Evolutionary conservation across 2,797 vertebrate genomes (phyloP).

Genomic region (Molossus molossus): DNA sequence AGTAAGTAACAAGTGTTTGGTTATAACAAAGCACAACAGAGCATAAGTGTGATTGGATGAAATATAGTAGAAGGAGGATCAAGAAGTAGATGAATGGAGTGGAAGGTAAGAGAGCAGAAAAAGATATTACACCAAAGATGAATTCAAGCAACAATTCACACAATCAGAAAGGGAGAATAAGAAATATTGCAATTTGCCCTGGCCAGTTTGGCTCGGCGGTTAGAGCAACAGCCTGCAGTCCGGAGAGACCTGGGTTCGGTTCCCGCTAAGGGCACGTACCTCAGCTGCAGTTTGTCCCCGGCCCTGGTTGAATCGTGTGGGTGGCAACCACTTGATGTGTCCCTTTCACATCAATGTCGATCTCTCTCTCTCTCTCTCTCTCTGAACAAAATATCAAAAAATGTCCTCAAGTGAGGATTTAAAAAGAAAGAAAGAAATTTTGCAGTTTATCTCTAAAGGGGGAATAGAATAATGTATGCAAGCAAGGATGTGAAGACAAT

Average conservation of each 20-base stretch:
- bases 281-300: too few relatives aligned
- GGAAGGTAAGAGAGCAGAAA: background rate
- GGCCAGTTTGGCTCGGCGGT: too few relatives aligned
- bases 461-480: background rate
- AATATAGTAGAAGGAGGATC: background rate
- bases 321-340: too few relatives aligned
- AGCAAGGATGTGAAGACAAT: constrained; percentile 36
- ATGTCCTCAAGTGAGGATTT: too few relatives aligned
- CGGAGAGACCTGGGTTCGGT: too few relatives aligned
- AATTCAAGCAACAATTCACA: background rate
- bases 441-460: background rate
- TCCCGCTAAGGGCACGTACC: too few relatives aligned
- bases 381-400: too few relatives aligned
- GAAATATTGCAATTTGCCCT: background rate
- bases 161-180: background rate
- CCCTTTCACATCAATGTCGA: too few relatives aligned
- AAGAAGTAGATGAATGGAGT: background rate
- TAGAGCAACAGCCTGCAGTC: too few relatives aligned
- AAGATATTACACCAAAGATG: background rate
- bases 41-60: background rate
- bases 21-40: constrained; percentile 15
- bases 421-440: constrained; percentile 36
- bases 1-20: background rate
- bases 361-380: too few relatives aligned
- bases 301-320: too few relatives aligned